phyloP scores from a whole-genome alignment of 2,797 vertebrate genomes.

The Brachymystax lenok region DNA sequence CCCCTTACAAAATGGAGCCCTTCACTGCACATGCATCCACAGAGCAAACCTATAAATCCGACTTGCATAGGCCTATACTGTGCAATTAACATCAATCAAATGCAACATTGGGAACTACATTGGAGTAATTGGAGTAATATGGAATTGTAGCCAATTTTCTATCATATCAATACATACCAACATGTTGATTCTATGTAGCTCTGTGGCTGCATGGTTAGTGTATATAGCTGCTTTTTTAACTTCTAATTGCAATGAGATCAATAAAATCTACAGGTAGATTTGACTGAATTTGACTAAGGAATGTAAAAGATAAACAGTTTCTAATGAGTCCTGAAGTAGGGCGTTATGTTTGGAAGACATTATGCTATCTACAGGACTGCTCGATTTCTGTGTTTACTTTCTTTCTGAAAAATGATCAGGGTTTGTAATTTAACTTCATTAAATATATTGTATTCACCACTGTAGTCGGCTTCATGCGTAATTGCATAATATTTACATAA shows the following conservation, averaged over 20 bases:
- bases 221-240: neutral
- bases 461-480: slow-evolving; percentile 12
- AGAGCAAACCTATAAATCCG: neutral
- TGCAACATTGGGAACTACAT: neutral
- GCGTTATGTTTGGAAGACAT: slow-evolving; percentile 59
- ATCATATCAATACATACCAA: neutral
- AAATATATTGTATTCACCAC: slow-evolving; percentile 76
- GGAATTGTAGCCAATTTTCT: neutral
- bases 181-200: neutral
- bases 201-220: neutral
- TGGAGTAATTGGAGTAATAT: neutral
- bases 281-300: neutral
- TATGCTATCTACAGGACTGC: slow-evolving; percentile 63
- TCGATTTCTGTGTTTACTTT: slow-evolving; percentile 70
- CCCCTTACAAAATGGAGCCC: slow-evolving; percentile 61
- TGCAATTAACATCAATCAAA: neutral
- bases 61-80: neutral
- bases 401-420: slow-evolving; percentile 63
- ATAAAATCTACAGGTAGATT: neutral
- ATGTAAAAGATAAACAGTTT: neutral
- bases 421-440: slow-evolving; percentile 64
- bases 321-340: slow-evolving; percentile 4
- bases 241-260: neutral
- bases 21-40: slow-evolving; percentile 11
- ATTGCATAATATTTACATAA: neutral